Evolutionary conservation across 2,113 vertebrate species (phyloP).

Genomic region (Oryzias javanicus): DNA sequence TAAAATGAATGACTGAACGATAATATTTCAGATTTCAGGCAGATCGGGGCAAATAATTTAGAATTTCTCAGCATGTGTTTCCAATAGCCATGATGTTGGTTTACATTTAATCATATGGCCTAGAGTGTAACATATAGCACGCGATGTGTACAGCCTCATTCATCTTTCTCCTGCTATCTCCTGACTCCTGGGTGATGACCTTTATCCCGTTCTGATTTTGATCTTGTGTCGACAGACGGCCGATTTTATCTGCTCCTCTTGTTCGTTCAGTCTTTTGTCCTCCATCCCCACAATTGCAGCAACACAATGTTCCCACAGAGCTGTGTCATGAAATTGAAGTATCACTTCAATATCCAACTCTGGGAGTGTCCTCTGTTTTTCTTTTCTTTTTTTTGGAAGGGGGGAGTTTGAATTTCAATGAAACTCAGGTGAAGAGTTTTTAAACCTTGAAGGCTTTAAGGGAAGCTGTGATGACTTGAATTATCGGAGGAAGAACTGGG

Average conservation of each 20-base stretch:
- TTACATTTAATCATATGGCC: neutral
- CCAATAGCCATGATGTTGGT: neutral
- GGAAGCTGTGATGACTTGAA: no score
- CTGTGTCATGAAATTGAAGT: conserved; percentile 21
- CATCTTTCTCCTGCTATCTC: conserved; percentile 10
- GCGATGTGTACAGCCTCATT: conserved; percentile 10
- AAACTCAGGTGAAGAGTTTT: no score
- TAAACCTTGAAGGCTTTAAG: no score
- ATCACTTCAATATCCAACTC: conserved; percentile 17
- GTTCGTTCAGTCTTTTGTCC: conserved; percentile 14
- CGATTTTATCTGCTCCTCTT: neutral
- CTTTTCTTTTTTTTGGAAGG: no score
- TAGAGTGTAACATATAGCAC: conserved; percentile 1
- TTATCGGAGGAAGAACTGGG: no score
- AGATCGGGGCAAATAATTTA: no score
- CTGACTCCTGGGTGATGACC: conserved; percentile 13
- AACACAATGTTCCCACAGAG: conserved; percentile 4
- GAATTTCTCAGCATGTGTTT: neutral
- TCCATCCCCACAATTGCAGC: conserved; percentile 27
- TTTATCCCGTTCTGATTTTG: conserved; percentile 18
- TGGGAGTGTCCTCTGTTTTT: conserved; percentile 14
- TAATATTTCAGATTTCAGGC: no score
- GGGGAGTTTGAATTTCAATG: no score
- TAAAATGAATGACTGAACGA: no score
- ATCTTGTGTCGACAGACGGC: conserved; percentile 1